These are phyloP conservation scores for Panurus biarmicus DNA, from an alignment of 2,113 vertebrate genomes.

Conservation along the genomic window DNA sequence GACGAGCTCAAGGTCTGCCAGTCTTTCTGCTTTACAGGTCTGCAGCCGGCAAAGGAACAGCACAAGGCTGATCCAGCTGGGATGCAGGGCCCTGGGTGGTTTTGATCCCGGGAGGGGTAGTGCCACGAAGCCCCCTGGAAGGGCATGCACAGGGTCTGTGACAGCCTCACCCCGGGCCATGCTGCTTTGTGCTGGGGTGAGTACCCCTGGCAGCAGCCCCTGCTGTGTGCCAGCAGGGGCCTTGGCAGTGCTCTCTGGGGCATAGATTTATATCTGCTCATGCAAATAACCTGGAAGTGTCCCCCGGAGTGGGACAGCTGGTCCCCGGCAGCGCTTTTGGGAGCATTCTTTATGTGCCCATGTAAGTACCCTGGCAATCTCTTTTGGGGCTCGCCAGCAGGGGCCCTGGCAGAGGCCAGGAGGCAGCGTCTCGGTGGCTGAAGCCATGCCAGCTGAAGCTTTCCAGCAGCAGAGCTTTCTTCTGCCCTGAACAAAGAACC, in stretches of 20 bases:
- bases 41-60: background rate
- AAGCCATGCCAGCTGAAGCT: background rate
- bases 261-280: background rate
- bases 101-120: background rate
- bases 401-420: background rate
- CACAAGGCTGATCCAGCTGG: background rate
- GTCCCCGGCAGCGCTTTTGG: background rate
- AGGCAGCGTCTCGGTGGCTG: background rate
- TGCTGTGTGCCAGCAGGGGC: background rate
- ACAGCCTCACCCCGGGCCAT: background rate
- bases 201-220: background rate
- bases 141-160: background rate
- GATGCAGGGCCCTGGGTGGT: background rate
- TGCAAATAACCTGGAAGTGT: constrained; percentile 16
- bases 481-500: background rate
- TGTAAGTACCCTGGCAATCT: background rate
- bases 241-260: background rate
- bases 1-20: background rate
- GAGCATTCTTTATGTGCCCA: background rate
- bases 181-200: background rate
- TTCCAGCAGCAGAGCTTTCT: constrained; percentile 11
- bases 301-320: background rate
- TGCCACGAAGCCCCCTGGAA: background rate
- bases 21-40: constrained; percentile 19
- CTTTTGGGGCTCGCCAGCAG: constrained; percentile 19